These are phyloP conservation scores for Nymphalis io DNA, from an alignment of 1,140 invertebrate genomes.

Conservation along the genomic window DNA sequence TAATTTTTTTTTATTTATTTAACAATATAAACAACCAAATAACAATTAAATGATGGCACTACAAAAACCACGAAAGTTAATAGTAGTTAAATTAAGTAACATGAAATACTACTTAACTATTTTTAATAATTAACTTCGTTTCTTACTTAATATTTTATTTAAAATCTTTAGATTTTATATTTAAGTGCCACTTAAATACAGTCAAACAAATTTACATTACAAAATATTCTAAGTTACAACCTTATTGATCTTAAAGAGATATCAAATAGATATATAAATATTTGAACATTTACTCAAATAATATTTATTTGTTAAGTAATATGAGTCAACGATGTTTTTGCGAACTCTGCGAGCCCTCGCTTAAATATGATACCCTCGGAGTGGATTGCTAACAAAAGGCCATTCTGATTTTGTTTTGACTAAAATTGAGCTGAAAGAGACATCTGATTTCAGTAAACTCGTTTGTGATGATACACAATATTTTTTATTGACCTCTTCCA, in stretches of 20 bases:
- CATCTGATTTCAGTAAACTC: conserved; percentile 61
- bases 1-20: too few species aligned
- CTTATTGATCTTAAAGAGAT: neutral
- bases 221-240: neutral
- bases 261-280: conserved; percentile 7
- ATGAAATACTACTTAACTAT: too few species aligned
- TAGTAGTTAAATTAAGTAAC: too few species aligned
- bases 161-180: neutral
- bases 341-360: conserved; percentile 43
- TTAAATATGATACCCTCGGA: conserved; percentile 66
- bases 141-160: too few species aligned
- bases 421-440: conserved; percentile 52
- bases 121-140: too few species aligned
- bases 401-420: conserved; percentile 71
- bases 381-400: conserved; percentile 70
- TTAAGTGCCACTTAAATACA: neutral
- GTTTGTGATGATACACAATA: conserved; percentile 57
- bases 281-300: conserved; percentile 8
- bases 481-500: conserved; percentile 40
- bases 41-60: too few species aligned
- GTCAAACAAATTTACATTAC: neutral
- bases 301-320: conserved; percentile 44
- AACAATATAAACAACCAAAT: too few species aligned
- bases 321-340: conserved; percentile 27
- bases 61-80: too few species aligned